Base-by-base conservation (phyloP, 2,888 invertebrate species). In the Calameuta pallipes region DNA sequence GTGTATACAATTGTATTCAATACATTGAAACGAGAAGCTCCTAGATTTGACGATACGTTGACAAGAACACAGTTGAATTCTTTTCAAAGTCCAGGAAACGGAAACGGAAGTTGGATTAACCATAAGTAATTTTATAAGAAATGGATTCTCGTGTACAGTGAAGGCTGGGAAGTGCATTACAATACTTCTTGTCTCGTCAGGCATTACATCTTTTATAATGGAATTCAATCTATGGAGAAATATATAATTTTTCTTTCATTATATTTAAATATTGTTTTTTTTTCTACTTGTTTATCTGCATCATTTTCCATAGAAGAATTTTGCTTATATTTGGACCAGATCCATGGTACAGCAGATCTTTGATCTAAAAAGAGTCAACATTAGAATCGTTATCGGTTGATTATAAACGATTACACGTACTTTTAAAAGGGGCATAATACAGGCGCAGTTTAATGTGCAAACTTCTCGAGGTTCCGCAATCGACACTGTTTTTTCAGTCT, bases 281-380 rank as follows among this genome's bases (percentile, higher is more conserved):
- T 36, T 35, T 81, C 84, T 89, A 93, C 93, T 83, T 83, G 76
- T 92, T 88, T 23, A 93, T 89, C 78, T 89, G 82, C 71, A 93
- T 85, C 33, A 89, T 83, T 31, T 89, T 84, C 92, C 92, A 92
- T 30, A 93, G 85, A 31, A 87, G 84, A 9, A 84, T 75, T 86
- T 92, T 93, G 77, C 89, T 90, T 75, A 88, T 76, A 35, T 81
- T 79, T 23, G 85, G 79, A 75, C 75, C 83, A 87, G 89, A 71
- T 88, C 83, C 77, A 74, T 82, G 36, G 75, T 84, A 85, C 74
- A 90, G 83, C 68, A 92, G 87, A 82, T 92, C 91, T 41, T 86
- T 85, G 76, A 92, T 83, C 92, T 92, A 82, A 75, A 79, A 33
- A 74, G 81, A 33, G 12, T 36, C 30, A 41, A 75, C 33, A 23